Evolutionary conservation across 1,140 invertebrate species (phyloP), one percentile per base, ranked within the genome.

Genomic region (Steinernema khuongi): DNA sequence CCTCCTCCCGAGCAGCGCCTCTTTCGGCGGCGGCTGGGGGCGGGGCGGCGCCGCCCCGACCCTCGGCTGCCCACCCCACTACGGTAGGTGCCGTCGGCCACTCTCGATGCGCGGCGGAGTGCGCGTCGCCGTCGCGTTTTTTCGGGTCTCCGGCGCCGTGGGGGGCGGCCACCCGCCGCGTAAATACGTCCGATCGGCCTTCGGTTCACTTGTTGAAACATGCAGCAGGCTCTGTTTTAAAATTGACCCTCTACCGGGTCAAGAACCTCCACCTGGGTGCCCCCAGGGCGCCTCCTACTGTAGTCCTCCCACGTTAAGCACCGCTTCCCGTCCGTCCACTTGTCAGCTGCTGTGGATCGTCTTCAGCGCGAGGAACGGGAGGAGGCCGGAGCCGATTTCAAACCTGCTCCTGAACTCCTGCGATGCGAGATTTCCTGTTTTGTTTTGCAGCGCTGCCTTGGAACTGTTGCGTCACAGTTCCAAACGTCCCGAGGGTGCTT

Each of bases 161-260:
- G 50, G 50, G 50, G 50, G 11, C 50, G 50, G 50, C 50, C 50
- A 60, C 50, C 50, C 50, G 50, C 50, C 50, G 50, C 4, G 50
- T 11, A 60, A 60, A 60, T 60, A 26, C 50, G 50, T 60, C 50
- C 50, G 50, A 60, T 11, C 50, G 50, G 50, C 50, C 50, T 41
- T 60, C 50, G 50, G 50, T 60, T 60, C 50, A 60, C 50, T 60
- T 60, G 50, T 60, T 60, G 50, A 60, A 60, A 60, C 50, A 60
- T 60, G 14, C 7, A 26, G n/a, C n/a, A n/a, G 22, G 50, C 19
- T 60, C 50, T 60, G 50, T 17, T 60, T 60, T 26, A 60, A 60
- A 60, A 60, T 60, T 60, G 50, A 60, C 50, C 50, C 14, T 60
- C 26, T 60, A 7, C 50, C 11, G 50, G 50, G 50, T 60, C 50